phyloP scores from a whole-genome alignment of 1,140 invertebrate species.

The Sycobia sp. region DNA sequence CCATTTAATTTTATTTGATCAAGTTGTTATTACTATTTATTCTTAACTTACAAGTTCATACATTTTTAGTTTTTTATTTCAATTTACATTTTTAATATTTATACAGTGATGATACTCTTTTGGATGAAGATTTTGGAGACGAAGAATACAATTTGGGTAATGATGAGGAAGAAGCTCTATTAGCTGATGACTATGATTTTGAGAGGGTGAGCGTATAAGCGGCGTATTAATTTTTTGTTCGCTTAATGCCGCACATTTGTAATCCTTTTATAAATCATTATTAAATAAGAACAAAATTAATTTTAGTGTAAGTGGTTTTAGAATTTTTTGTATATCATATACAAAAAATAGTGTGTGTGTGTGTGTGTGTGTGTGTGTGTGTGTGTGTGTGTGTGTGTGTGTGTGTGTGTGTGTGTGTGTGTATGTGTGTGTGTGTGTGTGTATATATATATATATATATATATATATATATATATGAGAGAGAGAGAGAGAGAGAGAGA shows the following conservation, averaged over 20 bases:
- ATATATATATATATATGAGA: too few species aligned
- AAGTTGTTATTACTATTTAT: too few species aligned
- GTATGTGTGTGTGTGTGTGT: background rate
- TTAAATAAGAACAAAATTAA: conserved; percentile 13
- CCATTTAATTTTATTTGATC: too few species aligned
- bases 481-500: too few species aligned
- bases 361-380: too few species aligned
- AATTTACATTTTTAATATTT: conserved; percentile 25
- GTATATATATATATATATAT: conserved; percentile 1
- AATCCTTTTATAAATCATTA: conserved; percentile 25
- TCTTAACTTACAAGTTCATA: too few species aligned
- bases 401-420: background rate
- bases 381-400: background rate
- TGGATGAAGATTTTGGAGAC: conserved; percentile 60
- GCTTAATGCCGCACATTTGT: conserved; percentile 34
- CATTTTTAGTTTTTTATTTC: too few species aligned
- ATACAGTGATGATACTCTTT: conserved; percentile 56
- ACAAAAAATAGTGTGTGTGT: too few species aligned
- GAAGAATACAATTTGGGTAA: conserved; percentile 60
- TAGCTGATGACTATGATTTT: conserved; percentile 60
- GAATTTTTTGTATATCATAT: background rate
- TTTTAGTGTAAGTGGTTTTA: conserved; percentile 14
- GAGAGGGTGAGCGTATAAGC: conserved; percentile 57
- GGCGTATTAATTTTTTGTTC: conserved; percentile 41
- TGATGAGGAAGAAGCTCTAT: conserved; percentile 60